Evolutionary conservation across 2,888 invertebrate species (phyloP), one percentile per base, ranked within the genome.

Genomic region (Chouioia cunea): DNA sequence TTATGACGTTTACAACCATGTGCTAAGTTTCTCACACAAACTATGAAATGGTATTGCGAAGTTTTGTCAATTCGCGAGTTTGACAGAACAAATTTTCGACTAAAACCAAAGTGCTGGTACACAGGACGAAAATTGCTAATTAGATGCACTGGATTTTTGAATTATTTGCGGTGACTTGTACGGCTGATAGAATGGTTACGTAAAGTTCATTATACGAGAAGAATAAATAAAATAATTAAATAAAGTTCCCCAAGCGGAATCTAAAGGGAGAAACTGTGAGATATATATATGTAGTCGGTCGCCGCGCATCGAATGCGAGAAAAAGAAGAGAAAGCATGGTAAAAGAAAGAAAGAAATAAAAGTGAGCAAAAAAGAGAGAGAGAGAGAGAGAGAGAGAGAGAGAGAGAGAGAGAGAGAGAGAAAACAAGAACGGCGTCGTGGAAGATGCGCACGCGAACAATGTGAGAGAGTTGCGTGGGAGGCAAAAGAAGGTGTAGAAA

Each of bases 281-380:
- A 20, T n/a, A n/a, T 12, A 59, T 50, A 59, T 58, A 65, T 46
- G 20, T 58, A 46, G 22, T 44, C 23, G 70, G 57, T 43, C 68
- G 20, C 62, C 36, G 62, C 62, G 62, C 48, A 71, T 74, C 71
- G 73, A 70, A 63, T 56, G 65, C 53, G 74, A 70, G 59, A 56
- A 74, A 57, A 62, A 59, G 57, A 63, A 68, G 20, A 56, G 22
- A 6, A 47, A 46, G 59, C 60, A 58, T 64, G 52, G 69, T 60
- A 56, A 71, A 71, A 65, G 64, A 62, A 60, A 58, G 67, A 53
- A 59, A 63, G 50, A 23, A 58, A 58, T 50, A 63, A 18, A 50
- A 56, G 66, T 18, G 46, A 57, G 59, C 59, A 60, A 57, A 53
- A 70, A 58, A 68, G 48, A 62, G 58, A 60, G 62, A 65, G 53